phyloP scores from a whole-genome alignment of 1,140 invertebrate genomes.

The Lucilia cuprina region DNA sequence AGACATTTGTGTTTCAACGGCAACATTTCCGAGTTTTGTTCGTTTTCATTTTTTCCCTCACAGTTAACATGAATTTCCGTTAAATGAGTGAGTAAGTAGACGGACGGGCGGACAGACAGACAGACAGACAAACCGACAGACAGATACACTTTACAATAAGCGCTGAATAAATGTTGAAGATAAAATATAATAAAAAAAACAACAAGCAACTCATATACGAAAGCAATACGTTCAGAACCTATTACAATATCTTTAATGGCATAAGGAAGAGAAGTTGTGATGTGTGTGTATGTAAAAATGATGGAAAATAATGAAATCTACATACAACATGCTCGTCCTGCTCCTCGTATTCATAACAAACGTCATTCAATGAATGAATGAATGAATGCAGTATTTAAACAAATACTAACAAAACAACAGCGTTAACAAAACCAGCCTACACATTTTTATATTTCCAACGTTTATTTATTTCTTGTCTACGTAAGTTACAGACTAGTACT shows the following conservation, averaged over 20 bases:
- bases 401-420: conserved; percentile 8
- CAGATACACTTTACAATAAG: neutral
- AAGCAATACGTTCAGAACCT: neutral
- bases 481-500: neutral
- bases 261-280: neutral
- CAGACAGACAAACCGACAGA: neutral
- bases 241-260: neutral
- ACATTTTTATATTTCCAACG: neutral
- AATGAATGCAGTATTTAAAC: conserved; percentile 6
- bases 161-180: neutral
- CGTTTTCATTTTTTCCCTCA: conserved; percentile 21
- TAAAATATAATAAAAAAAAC: neutral
- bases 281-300: too few species aligned
- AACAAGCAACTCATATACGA: neutral
- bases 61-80: conserved; percentile 43
- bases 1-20: conserved; percentile 42
- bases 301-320: neutral
- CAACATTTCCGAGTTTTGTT: conserved; percentile 42
- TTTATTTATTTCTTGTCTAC: conserved; percentile 14
- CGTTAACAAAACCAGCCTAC: neutral
- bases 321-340: neutral
- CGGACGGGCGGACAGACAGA: conserved; percentile 3
- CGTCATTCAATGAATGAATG: neutral
- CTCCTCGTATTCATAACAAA: neutral
- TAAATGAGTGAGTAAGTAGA: conserved; percentile 24